Conservation (phyloP, 2,888 invertebrate genomes). For the Cryptocheilus praepositus region DNA sequence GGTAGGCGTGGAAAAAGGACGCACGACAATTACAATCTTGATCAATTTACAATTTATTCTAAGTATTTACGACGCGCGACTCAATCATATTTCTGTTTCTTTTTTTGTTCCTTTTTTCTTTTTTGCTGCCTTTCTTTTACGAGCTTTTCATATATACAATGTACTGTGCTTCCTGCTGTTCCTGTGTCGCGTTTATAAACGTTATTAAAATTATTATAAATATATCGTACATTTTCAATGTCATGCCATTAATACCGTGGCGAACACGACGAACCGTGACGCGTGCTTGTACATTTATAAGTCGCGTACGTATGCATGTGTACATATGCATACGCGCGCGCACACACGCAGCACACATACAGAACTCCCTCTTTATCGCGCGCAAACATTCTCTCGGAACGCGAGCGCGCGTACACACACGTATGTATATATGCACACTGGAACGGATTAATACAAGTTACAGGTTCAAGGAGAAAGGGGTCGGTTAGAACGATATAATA, state of each 20-base stretch:
- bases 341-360: conserved; percentile 39
- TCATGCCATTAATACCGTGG: conserved; percentile 60
- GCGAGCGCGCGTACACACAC: conserved; percentile 25
- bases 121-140: conserved; percentile 56
- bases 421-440: conserved; percentile 58
- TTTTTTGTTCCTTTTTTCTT: conserved; percentile 8
- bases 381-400: too few species aligned
- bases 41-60: conserved; percentile 75
- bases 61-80: conserved; percentile 71
- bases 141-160: conserved; percentile 65
- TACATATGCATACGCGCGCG: conserved; percentile 62
- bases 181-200: conserved; percentile 70
- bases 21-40: conserved; percentile 65
- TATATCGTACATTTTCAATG: conserved; percentile 71
- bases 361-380: conserved; percentile 34
- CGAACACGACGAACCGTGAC: conserved; percentile 51
- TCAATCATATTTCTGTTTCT: conserved; percentile 48
- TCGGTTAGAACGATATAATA: conserved; percentile 41
- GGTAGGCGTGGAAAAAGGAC: conserved; percentile 49
- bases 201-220: conserved; percentile 74
- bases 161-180: conserved; percentile 54
- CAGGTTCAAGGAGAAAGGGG: conserved; percentile 59
- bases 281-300: conserved; percentile 42
- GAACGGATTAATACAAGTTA: conserved; percentile 71
- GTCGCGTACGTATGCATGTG: conserved; percentile 48